Percentiles rank a stretch among this genome's conserved stretches.
Conservation (phyloP, 2,113 vertebrate genomes). For the Cercopithecus mona region DNA sequence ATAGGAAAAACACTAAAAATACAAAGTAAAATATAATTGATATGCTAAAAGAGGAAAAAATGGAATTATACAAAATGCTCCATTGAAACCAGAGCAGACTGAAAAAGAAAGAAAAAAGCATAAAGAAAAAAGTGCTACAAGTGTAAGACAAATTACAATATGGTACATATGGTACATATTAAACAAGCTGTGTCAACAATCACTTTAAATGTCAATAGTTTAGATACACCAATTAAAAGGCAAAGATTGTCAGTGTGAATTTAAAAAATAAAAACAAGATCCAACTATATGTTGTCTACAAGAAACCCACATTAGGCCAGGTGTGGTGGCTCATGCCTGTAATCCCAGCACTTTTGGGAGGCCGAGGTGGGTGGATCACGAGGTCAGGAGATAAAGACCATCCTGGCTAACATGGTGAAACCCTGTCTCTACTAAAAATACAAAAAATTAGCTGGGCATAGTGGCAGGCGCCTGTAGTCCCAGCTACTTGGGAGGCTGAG, state of each 20-base stretch:
- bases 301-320: not conserved
- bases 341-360: no score
- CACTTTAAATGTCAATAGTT: not conserved
- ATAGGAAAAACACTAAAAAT: not conserved
- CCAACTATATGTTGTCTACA: not conserved
- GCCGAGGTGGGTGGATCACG: no score
- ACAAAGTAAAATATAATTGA: not conserved
- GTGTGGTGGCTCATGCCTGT: no score
- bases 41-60: not conserved
- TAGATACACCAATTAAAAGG: not conserved
- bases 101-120: not conserved
- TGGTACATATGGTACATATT: not conserved
- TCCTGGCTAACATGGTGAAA: no score
- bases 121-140: not conserved
- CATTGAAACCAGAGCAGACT: not conserved
- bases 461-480: no score
- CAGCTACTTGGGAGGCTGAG: no score
- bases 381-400: no score
- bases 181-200: not conserved
- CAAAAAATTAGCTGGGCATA: no score
- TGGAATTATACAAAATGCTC: not conserved
- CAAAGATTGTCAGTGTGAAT: not conserved
- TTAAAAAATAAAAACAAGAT: not conserved
- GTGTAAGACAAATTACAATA: not conserved
- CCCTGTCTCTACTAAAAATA: no score